Evolutionary conservation across 1,140 invertebrate species (phyloP), one percentile per base, ranked within the genome.

Genomic region (Zeugodacus cucurbitae): DNA sequence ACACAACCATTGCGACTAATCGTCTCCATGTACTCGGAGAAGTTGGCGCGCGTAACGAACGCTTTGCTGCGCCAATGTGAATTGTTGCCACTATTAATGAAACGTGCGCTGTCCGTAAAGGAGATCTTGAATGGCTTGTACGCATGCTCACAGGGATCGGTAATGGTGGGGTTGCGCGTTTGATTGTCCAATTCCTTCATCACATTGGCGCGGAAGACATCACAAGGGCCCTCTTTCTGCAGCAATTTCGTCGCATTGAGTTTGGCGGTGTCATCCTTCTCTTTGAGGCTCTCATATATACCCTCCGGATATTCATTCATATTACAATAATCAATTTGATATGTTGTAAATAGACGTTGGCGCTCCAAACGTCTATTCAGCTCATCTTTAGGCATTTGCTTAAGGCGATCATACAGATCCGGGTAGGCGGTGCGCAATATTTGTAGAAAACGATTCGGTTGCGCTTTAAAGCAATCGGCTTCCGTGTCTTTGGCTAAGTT

Each of bases 241-340:
- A 92, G 78, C 37, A 93, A 87, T 44, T 92, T 91, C 74, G 89
- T 90, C 20, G 91, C 87, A 62, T 91, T 89, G 20, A 89, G 59
- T 78, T 92, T 92, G 1, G 91, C 88, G 22, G 88, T 90, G 41
- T 92, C 90, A 44, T 92, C 91, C n/a, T 90, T 90, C 0, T 89
- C 88, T 87, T 92, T 91, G 26, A 92, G 90, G 62, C 91, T 92
- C 32, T 93, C 91, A 64, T 93, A 93, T 17, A 93, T 90, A 11
- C 92, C 92, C 32, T 92, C 91, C 3, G 92, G 91, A 87, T 92
- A 93, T 89, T 94, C 93, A 92, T 94, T 93, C 87, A 94, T 91
- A 54, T 93, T 91, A 34, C 94, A 93, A 89, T 92, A 95, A 90
- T 95, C 95, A 7, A 94, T 91, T 90, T 95, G 94, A 90, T 95